A percentile compares a stretch with the other conserved stretches of the same genome.
Evolutionary conservation across 2,797 vertebrate species (phyloP).

Genomic region (Poeciliopsis presidionis): DNA sequence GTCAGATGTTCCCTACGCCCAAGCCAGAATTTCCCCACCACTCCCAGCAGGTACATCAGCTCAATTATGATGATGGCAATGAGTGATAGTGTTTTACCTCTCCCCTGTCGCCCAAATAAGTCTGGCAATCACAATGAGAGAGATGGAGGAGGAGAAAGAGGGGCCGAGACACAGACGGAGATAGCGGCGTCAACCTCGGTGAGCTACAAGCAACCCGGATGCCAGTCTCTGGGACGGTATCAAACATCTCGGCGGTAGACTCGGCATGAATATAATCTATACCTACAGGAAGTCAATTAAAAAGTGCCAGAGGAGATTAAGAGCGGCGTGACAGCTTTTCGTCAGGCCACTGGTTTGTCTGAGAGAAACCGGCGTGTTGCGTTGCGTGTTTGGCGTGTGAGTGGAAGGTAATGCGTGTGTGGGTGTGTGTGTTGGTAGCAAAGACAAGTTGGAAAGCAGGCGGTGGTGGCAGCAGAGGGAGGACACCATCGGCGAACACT

Average conservation of each 20-base stretch:
- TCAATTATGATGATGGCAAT: constrained; percentile 79
- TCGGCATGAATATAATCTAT: constrained; percentile 89
- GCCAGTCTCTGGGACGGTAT: constrained; percentile 78
- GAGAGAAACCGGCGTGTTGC: constrained; percentile 44
- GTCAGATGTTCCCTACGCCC: constrained; percentile 57
- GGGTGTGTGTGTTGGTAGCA: constrained; percentile 49
- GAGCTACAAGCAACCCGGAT: constrained; percentile 75
- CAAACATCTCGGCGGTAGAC: constrained; percentile 86
- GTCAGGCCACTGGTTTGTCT: constrained; percentile 85
- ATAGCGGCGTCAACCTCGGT: constrained; percentile 61
- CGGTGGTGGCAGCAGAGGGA: constrained; percentile 33
- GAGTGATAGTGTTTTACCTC: constrained; percentile 79
- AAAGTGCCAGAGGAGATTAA: constrained; percentile 93
- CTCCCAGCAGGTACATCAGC: constrained; percentile 76
- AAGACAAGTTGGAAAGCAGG: constrained; percentile 49
- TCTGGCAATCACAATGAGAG: constrained; percentile 69
- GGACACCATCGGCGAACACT: constrained; percentile 79
- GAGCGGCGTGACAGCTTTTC: constrained; percentile 89
- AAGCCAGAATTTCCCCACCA: constrained; percentile 67
- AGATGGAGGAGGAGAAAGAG: constrained; percentile 24
- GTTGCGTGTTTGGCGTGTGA: constrained; percentile 52
- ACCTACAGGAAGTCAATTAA: constrained; percentile 96
- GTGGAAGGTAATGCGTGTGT: constrained; percentile 53
- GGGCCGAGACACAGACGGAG: constrained; percentile 44
- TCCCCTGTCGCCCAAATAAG: constrained; percentile 70